Percentiles rank a stretch among this genome's conserved stretches.
phyloP scores from a whole-genome alignment of 2,888 invertebrate species.

The Ennomos fuscantarius region DNA sequence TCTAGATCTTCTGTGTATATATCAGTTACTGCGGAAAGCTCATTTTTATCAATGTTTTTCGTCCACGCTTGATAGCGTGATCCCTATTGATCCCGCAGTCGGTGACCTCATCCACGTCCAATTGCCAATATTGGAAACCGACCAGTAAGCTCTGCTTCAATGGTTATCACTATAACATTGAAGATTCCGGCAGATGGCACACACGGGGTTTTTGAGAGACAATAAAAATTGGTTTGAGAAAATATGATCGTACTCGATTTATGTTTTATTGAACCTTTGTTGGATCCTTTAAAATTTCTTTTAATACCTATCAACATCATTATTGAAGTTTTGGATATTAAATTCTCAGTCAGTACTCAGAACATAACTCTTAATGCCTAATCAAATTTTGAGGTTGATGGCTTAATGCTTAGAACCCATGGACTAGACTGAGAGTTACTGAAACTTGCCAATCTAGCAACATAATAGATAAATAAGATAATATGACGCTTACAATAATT shows the following conservation, averaged over 20 bases:
- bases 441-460: conserved; percentile 15
- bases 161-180: conserved; percentile 1
- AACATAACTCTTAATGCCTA: conserved; percentile 13
- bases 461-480: not conserved
- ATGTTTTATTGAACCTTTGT: too few relatives aligned
- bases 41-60: not conserved
- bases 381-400: conserved; percentile 17
- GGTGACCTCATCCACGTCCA: conserved; percentile 7
- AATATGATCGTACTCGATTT: too few relatives aligned
- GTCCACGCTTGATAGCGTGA: conserved; percentile 1
- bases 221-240: too few relatives aligned
- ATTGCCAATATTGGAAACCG: conserved; percentile 11
- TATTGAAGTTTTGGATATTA: too few relatives aligned
- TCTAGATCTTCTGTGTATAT: too few relatives aligned
- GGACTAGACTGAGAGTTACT: conserved; percentile 6
- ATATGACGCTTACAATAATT: not conserved
- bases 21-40: not conserved
- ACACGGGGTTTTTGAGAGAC: too few relatives aligned
- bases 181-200: not conserved
- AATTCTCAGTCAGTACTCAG: too few relatives aligned
- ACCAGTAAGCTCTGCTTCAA: conserved; percentile 14
- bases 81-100: conserved; percentile 15
- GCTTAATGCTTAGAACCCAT: not conserved
- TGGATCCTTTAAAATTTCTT: too few relatives aligned
- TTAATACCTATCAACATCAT: too few relatives aligned